Evolutionary conservation across 2,888 invertebrate genomes (phyloP), one percentile per base, ranked within the genome.

Genomic region (Reticulitermes lucifugus): DNA sequence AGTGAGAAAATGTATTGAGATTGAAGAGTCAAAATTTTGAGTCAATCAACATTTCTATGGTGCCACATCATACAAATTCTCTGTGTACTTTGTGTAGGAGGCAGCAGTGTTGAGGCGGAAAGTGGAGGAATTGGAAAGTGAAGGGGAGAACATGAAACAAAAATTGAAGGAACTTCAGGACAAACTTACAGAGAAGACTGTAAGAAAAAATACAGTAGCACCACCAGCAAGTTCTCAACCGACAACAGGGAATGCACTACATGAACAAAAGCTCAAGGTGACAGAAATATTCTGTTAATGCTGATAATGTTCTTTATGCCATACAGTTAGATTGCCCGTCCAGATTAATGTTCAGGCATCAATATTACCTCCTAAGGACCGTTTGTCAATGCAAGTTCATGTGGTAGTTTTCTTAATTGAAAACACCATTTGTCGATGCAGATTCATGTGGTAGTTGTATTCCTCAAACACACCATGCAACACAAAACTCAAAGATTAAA

Each of bases 71-170:
- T 55, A 55, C 18, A 14, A 55, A 55, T 14, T 55, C 55, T 55
- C 14, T 14, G 14, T 55, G 55, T 55, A 46, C 46, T 79, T 83
- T 43, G 87, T 87, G 59, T 90, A 95, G 93, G 98, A 98, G 92
- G 95, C 97, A 85, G 94, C 95, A 41, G 96, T 97, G 86, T 91
- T 98, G 87, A 93, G 96, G 73, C 93, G 96, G 87, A 98, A 97
- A 91, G 95, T 97, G 85, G 96, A 96, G 90, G 96, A 96, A 88
- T 91, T 96, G 87, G 97, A 98, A 91, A 94, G 93, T 87, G 96
- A 97, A 89, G 96, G 95, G 89, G 94, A 95, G 86, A 93, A 94
- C 79, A 91, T 95, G 22, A 95, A 94, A 89, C 94, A 94, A 88
- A 95, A 96, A 92, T 93, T 96, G 14, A 95, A 95, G 88, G 96